Conservation (phyloP, 2,888 invertebrate genomes). For the Ephialtes manifestator region DNA sequence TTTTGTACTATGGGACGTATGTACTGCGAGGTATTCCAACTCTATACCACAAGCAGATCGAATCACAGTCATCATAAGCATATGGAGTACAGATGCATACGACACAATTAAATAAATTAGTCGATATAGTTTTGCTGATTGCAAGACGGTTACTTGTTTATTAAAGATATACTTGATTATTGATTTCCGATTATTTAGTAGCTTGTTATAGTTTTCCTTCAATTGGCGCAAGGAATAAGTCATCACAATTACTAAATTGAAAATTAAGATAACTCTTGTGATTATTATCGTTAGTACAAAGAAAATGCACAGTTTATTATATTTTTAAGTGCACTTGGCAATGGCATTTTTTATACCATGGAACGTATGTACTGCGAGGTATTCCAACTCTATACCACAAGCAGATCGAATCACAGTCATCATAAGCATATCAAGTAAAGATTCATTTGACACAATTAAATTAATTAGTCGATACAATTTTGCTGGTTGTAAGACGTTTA, state of each 20-base stretch:
- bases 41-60: background rate
- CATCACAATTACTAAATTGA: too few relatives aligned
- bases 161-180: too few relatives aligned
- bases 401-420: slow-evolving; percentile 1
- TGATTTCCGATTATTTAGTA: too few relatives aligned
- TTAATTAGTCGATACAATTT: background rate
- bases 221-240: too few relatives aligned
- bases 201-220: too few relatives aligned
- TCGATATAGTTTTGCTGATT: background rate
- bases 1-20: slow-evolving; percentile 20
- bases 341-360: too few relatives aligned
- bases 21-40: slow-evolving; percentile 28
- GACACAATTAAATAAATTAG: background rate
- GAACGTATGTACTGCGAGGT: slow-evolving; percentile 25
- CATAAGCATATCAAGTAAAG: background rate
- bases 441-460: background rate
- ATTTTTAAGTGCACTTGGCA: too few relatives aligned
- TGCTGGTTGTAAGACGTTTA: too few relatives aligned
- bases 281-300: too few relatives aligned
- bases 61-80: background rate
- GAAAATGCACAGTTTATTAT: too few relatives aligned
- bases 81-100: background rate
- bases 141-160: too few relatives aligned
- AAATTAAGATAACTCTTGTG: too few relatives aligned
- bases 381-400: slow-evolving; percentile 1